phyloP scores from a whole-genome alignment of 2,113 vertebrate species.

The Anguilla rostrata region DNA sequence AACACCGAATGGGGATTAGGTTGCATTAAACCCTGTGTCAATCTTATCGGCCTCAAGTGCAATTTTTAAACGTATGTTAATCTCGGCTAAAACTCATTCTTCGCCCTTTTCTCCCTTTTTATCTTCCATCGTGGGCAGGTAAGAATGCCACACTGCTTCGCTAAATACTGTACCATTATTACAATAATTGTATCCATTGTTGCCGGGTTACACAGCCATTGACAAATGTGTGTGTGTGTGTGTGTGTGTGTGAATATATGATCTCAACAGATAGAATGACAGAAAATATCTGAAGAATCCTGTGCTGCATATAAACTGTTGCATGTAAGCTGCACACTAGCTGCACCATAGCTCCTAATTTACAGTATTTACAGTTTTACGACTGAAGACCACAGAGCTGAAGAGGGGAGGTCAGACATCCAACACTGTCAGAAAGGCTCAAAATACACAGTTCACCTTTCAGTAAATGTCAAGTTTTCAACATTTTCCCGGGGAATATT shows the following conservation, averaged over 20 bases:
- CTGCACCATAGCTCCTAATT: neutral
- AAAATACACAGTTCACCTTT: neutral
- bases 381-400: neutral
- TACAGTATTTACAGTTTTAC: too few relatives aligned
- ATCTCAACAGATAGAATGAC: neutral
- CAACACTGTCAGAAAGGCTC: neutral
- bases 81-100: conserved; percentile 71
- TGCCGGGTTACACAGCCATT: conserved; percentile 65
- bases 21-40: conserved; percentile 66
- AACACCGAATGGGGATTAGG: conserved; percentile 56
- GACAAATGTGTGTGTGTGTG: conserved; percentile 59
- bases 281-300: neutral
- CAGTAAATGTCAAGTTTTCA: neutral
- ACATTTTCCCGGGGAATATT: neutral
- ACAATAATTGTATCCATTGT: conserved; percentile 75
- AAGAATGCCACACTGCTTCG: conserved; percentile 48
- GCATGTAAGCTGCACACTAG: too few relatives aligned
- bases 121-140: conserved; percentile 62
- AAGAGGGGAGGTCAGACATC: neutral
- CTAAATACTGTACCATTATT: conserved; percentile 75
- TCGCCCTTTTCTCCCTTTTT: conserved; percentile 29
- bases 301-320: neutral
- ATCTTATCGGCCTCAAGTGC: conserved; percentile 72
- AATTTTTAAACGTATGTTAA: conserved; percentile 79
- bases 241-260: conserved; percentile 59